These are phyloP conservation scores for Rhipidura dahli DNA, from an alignment of 2,113 vertebrate genomes.

Conservation along the genomic window DNA sequence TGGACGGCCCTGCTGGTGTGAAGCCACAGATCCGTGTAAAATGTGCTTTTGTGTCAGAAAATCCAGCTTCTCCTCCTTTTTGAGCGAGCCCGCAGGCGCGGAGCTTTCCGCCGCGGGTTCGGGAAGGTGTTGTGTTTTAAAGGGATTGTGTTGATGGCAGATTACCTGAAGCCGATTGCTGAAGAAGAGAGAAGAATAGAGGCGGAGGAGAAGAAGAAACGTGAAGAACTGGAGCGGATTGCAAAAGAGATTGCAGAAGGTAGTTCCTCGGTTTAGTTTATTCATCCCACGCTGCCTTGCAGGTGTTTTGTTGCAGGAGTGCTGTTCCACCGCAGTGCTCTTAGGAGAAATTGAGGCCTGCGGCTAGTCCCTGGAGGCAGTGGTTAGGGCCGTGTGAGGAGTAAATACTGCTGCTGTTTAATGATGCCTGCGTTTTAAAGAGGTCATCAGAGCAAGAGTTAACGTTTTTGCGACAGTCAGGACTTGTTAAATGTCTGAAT, in stretches of 20 bases:
- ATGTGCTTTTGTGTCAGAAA: not conserved
- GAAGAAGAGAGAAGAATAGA: constrained; percentile 85
- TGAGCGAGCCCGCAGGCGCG: not conserved
- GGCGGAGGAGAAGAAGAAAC: constrained; percentile 80
- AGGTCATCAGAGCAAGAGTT: not conserved
- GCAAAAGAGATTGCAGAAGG: constrained; percentile 85
- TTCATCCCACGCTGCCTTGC: accelerated
- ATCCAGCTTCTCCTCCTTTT: accelerated
- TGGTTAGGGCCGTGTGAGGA: not conserved
- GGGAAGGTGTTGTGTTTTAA: not conserved
- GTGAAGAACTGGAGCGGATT: constrained; percentile 86
- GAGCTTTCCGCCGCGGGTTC: accelerated
- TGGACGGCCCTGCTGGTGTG: accelerated
- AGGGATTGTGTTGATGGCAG: constrained; percentile 46
- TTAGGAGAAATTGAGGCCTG: not conserved
- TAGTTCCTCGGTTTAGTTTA: not conserved
- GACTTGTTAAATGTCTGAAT: not conserved
- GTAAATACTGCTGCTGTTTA: not conserved
- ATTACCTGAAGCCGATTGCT: constrained; percentile 88
- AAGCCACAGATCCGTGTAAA: accelerated
- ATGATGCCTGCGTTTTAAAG: not conserved
- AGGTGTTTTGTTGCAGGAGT: not conserved
- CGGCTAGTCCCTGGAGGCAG: not conserved
- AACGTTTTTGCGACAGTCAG: accelerated
- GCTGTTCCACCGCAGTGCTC: too few species aligned